A percentile compares a stretch with the other conserved stretches of the same genome.
Conservation (phyloP, 2,113 vertebrate species). For the Motacilla tschutschensis region DNA sequence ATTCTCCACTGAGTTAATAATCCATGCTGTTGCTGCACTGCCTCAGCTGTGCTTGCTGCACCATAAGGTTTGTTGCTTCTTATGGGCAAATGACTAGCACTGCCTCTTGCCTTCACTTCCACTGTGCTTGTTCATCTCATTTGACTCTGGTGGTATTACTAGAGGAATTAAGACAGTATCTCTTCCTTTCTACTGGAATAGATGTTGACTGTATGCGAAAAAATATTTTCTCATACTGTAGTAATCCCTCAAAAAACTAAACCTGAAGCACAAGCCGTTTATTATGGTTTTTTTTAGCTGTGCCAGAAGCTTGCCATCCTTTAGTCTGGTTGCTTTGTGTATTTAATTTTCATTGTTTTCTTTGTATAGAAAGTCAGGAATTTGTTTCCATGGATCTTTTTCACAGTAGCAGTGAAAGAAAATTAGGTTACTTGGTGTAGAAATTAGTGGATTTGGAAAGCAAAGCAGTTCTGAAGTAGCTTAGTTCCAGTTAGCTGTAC, state of each 20-base stretch:
- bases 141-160: neutral
- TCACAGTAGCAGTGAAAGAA: neutral
- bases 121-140: neutral
- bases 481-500: neutral
- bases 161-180: neutral
- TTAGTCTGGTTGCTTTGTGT: neutral
- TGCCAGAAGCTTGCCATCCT: neutral
- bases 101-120: neutral
- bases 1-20: neutral
- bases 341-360: neutral
- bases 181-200: neutral
- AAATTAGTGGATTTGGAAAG: neutral
- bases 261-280: neutral
- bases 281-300: neutral
- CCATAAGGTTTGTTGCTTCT: neutral
- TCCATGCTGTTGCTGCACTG: rapidly evolving
- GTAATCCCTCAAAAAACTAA: neutral
- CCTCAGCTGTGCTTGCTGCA: neutral
- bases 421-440: neutral
- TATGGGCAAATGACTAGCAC: neutral
- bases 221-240: neutral
- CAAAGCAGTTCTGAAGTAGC: neutral
- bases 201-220: neutral
- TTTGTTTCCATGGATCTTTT: neutral
- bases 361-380: neutral